These are phyloP conservation scores for Drosophila burlai DNA, from an alignment of 1,140 invertebrate species.

Conservation along the genomic window DNA sequence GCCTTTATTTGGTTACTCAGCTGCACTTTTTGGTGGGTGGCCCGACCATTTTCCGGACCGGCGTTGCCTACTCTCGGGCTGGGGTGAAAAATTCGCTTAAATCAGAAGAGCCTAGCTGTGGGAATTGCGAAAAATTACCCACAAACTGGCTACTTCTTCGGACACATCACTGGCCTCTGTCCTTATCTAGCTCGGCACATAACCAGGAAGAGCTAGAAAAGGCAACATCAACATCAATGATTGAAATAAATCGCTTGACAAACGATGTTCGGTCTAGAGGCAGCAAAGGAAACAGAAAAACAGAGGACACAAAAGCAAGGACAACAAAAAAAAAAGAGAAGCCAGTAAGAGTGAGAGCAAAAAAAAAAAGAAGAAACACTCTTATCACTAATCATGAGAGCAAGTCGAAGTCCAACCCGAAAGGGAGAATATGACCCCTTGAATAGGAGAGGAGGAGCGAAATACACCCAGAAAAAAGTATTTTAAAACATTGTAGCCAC, in stretches of 20 bases:
- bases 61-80: constrained; percentile 29
- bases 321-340: constrained; percentile 21
- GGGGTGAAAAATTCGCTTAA: constrained; percentile 9
- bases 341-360: constrained; percentile 16
- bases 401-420: constrained; percentile 6
- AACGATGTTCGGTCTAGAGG: constrained; percentile 51
- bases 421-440: constrained; percentile 6
- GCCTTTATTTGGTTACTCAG: not conserved
- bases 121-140: constrained; percentile 13
- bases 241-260: constrained; percentile 81
- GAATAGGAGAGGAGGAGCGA: not conserved
- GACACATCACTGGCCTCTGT: constrained; percentile 8
- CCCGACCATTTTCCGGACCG: not conserved
- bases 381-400: constrained; percentile 73
- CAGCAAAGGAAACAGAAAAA: constrained; percentile 36
- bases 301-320: constrained; percentile 27
- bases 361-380: constrained; percentile 24
- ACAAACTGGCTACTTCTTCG: constrained; percentile 18
- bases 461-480: not conserved
- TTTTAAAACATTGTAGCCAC: rapidly evolving
- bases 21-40: constrained; percentile 9
- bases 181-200: constrained; percentile 34
- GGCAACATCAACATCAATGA: constrained; percentile 60
- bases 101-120: not conserved
- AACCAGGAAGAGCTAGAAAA: constrained; percentile 15